Conservation (phyloP, 2,888 invertebrate genomes). For the Melanostoma scalare region DNA sequence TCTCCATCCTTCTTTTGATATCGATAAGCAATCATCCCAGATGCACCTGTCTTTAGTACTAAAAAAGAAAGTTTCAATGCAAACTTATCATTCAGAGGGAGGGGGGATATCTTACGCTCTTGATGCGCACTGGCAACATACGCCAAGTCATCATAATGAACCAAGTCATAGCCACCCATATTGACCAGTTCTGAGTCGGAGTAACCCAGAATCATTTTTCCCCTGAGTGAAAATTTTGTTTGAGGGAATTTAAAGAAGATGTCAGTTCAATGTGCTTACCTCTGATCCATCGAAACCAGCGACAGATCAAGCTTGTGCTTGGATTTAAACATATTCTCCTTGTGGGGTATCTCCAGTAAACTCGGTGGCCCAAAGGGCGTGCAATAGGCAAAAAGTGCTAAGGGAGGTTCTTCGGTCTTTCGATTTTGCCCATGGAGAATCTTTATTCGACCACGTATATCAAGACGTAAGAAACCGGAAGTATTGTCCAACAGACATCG, state of each 20-base stretch:
- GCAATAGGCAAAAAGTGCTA: slow-evolving; percentile 98
- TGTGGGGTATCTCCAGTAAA: slow-evolving; percentile 97
- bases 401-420: slow-evolving; percentile 95
- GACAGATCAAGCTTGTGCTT: slow-evolving; percentile 99
- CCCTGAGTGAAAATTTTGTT: slow-evolving; percentile 83
- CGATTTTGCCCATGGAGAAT: slow-evolving; percentile 98
- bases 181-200: slow-evolving; percentile 94
- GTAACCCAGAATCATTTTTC: slow-evolving; percentile 96
- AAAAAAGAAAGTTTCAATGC: slow-evolving; percentile 77
- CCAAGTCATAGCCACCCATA: slow-evolving; percentile 98
- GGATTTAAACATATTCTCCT: slow-evolving; percentile 99
- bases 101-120: slow-evolving; percentile 90
- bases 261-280: slow-evolving; percentile 82
- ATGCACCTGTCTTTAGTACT: slow-evolving; percentile 99
- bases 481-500: slow-evolving; percentile 99
- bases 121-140: slow-evolving; percentile 99
- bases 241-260: neutral
- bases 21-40: slow-evolving; percentile 99
- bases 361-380: slow-evolving; percentile 99
- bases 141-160: slow-evolving; percentile 98
- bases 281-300: slow-evolving; percentile 98
- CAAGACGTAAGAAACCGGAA: slow-evolving; percentile 98
- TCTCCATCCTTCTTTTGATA: slow-evolving; percentile 96
- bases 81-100: neutral
- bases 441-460: slow-evolving; percentile 98